phyloP scores from a whole-genome alignment of 1,140 invertebrate species.

The Arctopsyche grandis region DNA sequence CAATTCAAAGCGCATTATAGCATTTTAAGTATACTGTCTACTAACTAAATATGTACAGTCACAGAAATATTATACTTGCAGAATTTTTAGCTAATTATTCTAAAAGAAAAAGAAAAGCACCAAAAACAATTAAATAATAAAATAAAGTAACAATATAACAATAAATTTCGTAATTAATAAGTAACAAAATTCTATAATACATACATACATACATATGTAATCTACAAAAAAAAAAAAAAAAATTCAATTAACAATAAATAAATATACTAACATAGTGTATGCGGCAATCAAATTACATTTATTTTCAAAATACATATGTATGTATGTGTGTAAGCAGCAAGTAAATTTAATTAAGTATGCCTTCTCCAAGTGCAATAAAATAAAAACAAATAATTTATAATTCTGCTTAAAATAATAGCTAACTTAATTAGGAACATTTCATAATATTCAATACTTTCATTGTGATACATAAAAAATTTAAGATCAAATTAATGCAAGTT shows the following conservation, averaged over 20 bases:
- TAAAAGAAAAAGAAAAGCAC: slow-evolving; percentile 1
- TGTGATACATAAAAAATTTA: too few species aligned
- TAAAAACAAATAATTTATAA: too few species aligned
- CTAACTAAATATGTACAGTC: slow-evolving; percentile 27
- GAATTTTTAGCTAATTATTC: not conserved
- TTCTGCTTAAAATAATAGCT: too few species aligned
- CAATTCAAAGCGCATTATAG: slow-evolving; percentile 53
- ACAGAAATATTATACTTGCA: not conserved
- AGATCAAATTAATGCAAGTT: too few species aligned
- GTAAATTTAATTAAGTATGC: too few species aligned
- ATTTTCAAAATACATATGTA: too few species aligned
- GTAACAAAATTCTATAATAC: not conserved
- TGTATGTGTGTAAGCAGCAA: too few species aligned
- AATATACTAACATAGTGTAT: too few species aligned
- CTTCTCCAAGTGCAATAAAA: too few species aligned
- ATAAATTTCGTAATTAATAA: not conserved
- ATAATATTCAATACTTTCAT: too few species aligned
- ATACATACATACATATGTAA: not conserved
- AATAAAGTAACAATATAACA: not conserved
- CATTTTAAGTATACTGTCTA: slow-evolving; percentile 18
- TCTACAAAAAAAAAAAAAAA: not conserved
- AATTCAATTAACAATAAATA: not conserved
- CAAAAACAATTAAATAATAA: not conserved
- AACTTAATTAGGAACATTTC: too few species aligned
- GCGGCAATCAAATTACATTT: too few species aligned